Percentiles rank a stretch among this genome's conserved stretches.
Conservation (phyloP, 2,797 vertebrate species). For the Hyperoplus lanceolatus region DNA sequence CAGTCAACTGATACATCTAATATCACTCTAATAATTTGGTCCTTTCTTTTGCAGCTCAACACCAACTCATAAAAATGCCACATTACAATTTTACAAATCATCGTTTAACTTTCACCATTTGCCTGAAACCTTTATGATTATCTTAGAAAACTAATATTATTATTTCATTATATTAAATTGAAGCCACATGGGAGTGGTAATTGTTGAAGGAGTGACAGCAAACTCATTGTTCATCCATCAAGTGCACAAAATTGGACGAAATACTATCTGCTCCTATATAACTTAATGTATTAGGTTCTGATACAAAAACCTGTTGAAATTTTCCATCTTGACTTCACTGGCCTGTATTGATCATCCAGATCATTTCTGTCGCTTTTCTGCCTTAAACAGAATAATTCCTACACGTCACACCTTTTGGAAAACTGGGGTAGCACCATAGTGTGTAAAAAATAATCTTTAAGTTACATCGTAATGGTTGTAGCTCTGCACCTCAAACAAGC, state of each 20-base stretch:
- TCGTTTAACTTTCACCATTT: not conserved
- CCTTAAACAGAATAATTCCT: too few species aligned
- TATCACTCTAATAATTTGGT: not conserved
- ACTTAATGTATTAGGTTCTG: not conserved
- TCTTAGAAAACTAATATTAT: not conserved
- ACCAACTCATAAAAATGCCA: not conserved
- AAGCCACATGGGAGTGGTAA: constrained; percentile 7
- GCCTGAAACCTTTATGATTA: not conserved
- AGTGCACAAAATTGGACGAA: not conserved
- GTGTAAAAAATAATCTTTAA: constrained; percentile 5
- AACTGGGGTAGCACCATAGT: not conserved
- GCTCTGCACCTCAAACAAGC: constrained; percentile 11
- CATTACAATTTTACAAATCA: not conserved
- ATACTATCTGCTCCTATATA: not conserved
- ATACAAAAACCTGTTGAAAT: not conserved
- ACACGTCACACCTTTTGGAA: not conserved
- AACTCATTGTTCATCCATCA: not conserved
- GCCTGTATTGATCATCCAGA: too few species aligned
- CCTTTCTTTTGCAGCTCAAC: not conserved
- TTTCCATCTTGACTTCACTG: not conserved
- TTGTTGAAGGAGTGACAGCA: not conserved
- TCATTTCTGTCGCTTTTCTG: not conserved
- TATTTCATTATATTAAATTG: too few species aligned
- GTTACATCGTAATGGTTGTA: constrained; percentile 35
- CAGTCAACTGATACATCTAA: not conserved